Evolutionary conservation across 1,140 invertebrate species (phyloP).

Genomic region (Calephelis nemesis): DNA sequence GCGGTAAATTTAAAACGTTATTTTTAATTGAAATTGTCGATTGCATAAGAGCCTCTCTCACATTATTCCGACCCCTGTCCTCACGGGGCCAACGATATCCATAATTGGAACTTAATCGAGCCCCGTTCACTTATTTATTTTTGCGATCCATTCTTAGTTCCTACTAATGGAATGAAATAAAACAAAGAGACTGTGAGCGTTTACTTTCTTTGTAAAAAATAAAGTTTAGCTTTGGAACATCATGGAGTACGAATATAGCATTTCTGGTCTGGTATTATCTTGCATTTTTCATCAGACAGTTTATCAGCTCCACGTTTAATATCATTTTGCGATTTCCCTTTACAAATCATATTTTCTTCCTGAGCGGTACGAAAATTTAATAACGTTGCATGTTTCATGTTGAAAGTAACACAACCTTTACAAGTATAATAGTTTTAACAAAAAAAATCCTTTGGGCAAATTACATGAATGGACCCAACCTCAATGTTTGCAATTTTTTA

Average conservation of each 20-base stretch:
- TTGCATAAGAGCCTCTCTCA: no score
- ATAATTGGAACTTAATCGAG: slow-evolving; percentile 5
- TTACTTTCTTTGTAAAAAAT: slow-evolving; percentile 8
- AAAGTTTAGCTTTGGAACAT: slow-evolving; percentile 1
- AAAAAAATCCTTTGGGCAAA: no score
- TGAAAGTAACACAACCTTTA: no score
- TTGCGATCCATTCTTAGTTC: slow-evolving; percentile 7
- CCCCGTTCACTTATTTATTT: slow-evolving; percentile 10
- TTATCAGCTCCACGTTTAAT: neutral
- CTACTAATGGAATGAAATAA: slow-evolving; percentile 15
- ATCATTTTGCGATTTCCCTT: neutral
- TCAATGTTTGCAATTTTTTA: no score
- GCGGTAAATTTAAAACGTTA: no score
- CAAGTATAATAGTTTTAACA: no score
- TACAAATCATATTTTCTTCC: neutral
- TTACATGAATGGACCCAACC: no score
- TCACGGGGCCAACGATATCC: slow-evolving; percentile 2
- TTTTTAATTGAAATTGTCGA: no score
- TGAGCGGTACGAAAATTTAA: neutral
- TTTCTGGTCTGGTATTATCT: neutral
- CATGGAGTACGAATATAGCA: slow-evolving; percentile 5
- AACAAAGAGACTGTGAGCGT: slow-evolving; percentile 5
- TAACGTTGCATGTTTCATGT: neutral
- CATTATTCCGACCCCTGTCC: neutral
- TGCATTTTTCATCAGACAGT: slow-evolving; percentile 4